Evolutionary conservation across 2,113 vertebrate species (phyloP), one percentile per base, ranked within the genome.

Genomic region (Indri indri): DNA sequence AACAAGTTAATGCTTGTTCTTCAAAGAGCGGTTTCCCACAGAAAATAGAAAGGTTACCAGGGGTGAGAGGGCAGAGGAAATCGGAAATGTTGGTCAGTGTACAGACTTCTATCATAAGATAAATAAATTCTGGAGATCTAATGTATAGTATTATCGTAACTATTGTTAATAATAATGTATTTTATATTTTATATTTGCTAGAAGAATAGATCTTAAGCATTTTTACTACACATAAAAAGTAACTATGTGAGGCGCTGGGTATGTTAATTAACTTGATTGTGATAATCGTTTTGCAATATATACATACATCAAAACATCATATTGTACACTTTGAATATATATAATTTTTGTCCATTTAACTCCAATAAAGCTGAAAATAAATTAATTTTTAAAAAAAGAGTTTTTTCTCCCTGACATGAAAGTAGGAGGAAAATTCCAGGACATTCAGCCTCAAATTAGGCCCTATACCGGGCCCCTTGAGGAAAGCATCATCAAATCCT

Each of bases 51-150:
- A 8, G 8, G 8, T 77, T 20, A 6, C 40, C 23, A 82, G 79
- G 10, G 25, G 4, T 30, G 34, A 27, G 2, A 42, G 0, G 20
- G 2, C 40, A 3, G 7, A 18, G 12, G 10, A 37, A 47, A 80
- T 37, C 7, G 11, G 2, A 14, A n/a, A 34, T 20, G 32, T 12
- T 32, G 9, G 8, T 45, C 25, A 63, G 8, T 23, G 30, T 47
- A 61, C 7, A 50, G 22, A 22, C 7, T 57, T 50, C 25, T 79
- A 25, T 71, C 65, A 17, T 11, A 27, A 85, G 74, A 63, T 91
- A 9, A 70, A 0, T 79, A 32, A 40, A 1, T 85, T 47, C 25
- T 90, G 18, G 61, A 85, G 45, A 68, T 9, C 12, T 42, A 50
- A 80, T 42, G 9, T 17, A 42, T 8, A 45, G 1, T 45, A 54